A percentile compares a stretch with the other conserved stretches of the same genome.
phyloP scores from a whole-genome alignment of 2,797 vertebrate genomes.

The Sebastes matsubarae region DNA sequence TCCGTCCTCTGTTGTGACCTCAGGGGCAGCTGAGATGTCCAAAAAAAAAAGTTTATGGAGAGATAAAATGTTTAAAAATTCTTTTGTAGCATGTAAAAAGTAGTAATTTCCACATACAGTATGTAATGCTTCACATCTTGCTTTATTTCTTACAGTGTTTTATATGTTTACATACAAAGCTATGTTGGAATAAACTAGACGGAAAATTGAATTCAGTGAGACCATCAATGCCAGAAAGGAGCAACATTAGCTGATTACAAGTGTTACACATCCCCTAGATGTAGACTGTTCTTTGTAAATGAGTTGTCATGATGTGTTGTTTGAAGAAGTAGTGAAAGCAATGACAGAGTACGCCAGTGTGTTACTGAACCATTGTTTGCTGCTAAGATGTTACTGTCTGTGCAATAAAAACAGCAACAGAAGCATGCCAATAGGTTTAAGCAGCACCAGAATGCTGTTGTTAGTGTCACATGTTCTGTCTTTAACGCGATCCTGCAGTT shows the following conservation, averaged over 20 bases:
- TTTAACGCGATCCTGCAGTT: conserved; percentile 15
- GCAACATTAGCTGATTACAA: conserved; percentile 4
- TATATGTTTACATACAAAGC: not conserved
- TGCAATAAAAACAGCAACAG: not conserved
- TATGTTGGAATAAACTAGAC: not conserved
- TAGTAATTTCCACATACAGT: not conserved
- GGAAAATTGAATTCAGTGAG: not conserved
- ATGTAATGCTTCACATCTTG: not conserved
- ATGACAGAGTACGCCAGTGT: not conserved
- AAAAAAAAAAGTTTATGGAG: not conserved
- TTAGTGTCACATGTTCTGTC: conserved; percentile 7
- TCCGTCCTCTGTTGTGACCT: conserved; percentile 15
- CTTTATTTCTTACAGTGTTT: not conserved
- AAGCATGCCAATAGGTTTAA: conserved; percentile 1
- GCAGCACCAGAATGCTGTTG: not conserved
- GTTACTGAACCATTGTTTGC: not conserved
- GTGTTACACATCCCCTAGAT: not conserved
- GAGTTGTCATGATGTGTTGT: conserved; percentile 3
- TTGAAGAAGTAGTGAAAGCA: conserved; percentile 1
- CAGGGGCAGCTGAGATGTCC: not conserved
- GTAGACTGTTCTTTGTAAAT: conserved; percentile 7
- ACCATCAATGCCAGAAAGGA: not conserved
- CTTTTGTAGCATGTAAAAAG: not conserved
- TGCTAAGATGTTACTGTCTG: not conserved
- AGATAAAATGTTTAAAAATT: not conserved